Base-by-base conservation (phyloP, 2,113 vertebrate species). In the Corythornis vintsioides region DNA sequence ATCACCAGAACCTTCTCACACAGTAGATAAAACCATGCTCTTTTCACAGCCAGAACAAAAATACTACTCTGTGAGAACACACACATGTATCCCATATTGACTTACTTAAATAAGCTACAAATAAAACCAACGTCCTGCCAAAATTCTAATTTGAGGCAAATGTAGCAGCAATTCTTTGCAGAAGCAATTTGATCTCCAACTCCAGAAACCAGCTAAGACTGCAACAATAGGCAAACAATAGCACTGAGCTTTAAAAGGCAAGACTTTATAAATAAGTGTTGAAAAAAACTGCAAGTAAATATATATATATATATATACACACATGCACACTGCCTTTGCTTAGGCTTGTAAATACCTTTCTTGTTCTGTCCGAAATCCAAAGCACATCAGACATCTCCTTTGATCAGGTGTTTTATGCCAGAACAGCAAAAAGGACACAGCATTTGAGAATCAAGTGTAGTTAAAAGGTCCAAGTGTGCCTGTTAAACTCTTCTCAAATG, bases 321-420 rank as follows among this genome's bases (percentile, higher is more conserved):
- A 38, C 8, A 47, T 25, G 31, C 8, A 33, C 15, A 50, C 3
- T 17, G 33, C 10, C 76, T 19, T 81, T 2, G 7, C 61, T 93
- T 43, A 60, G 42, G 35, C 59, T 80, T 72, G 47, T 71, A 82
- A 86, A 83, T 59, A 94, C 93, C 93, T 96, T 95, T 91, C 40
- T 29, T 84, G 69, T 38, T 69, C 38, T 84, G 56, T 88, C 81
- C 10, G 10, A 81, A 94, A 94, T 74, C 75, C 90, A 85, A 80
- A 88, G 59, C 52, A 48, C 43, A 53, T 38, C 0, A 20, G 55
- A 50, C 64, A 55, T 65, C 81, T 82, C 63, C 61, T 52, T 52
- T 78, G 48, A 83, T 63, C n/a, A 59, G 43, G 42, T 71, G 81
- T 56, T 96, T 84, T 61, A 85, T 33, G 57, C 0, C 5, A 89